These are phyloP conservation scores for Salarias fasciatus DNA, from an alignment of 2,797 vertebrate genomes.

Conservation along the genomic window DNA sequence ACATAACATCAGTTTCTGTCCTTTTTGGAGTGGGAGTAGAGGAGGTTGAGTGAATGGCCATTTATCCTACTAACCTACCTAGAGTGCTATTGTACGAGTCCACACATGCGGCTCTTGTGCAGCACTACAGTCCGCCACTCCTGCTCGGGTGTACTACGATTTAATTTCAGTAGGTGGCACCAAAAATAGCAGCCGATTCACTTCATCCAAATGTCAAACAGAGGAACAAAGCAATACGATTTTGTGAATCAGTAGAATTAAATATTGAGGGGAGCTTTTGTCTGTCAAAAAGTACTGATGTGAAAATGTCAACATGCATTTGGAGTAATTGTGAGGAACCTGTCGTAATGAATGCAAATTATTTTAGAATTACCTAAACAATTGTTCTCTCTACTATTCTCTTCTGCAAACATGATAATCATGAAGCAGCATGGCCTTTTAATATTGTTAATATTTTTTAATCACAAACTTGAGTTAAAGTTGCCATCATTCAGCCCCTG, in stretches of 20 bases:
- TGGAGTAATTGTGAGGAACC: no score
- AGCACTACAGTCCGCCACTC: constrained; percentile 31
- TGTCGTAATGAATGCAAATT: no score
- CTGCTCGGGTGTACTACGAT: constrained; percentile 47
- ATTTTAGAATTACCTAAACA: background rate
- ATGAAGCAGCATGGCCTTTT: background rate
- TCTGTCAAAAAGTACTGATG: no score
- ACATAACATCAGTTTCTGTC: constrained; percentile 13
- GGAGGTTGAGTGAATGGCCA: constrained; percentile 47
- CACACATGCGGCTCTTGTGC: constrained; percentile 52
- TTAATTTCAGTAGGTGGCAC: constrained; percentile 72
- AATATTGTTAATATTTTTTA: background rate
- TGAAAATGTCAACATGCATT: no score
- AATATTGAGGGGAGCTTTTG: constrained; percentile 13
- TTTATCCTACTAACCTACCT: constrained; percentile 62
- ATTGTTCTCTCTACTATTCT: background rate
- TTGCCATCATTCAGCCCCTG: background rate
- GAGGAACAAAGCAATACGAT: constrained; percentile 43
- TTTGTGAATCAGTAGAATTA: constrained; percentile 51
- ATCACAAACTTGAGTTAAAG: background rate
- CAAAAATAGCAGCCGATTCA: constrained; percentile 66
- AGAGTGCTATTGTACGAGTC: constrained; percentile 43
- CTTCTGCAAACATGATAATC: background rate
- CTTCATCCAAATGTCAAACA: constrained; percentile 55
- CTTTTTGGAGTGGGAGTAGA: constrained; percentile 39